Percentiles rank a stretch among this genome's conserved stretches.
Conservation (phyloP, 1,140 invertebrate genomes). For the Planococcus citri region DNA sequence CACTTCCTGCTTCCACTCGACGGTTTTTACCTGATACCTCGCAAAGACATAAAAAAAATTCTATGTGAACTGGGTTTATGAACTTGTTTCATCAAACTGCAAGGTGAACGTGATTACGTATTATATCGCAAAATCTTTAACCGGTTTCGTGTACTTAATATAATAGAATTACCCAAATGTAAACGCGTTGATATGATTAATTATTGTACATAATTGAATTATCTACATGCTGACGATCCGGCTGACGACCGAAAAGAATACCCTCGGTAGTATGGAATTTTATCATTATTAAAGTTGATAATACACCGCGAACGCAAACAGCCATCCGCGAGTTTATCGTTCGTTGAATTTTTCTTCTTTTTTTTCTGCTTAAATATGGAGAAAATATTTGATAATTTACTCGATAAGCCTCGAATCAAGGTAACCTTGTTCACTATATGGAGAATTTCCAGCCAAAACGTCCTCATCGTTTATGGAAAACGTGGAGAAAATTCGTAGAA, state of each 20-base stretch:
- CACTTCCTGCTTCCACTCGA: background rate
- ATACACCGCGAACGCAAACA: too few relatives aligned
- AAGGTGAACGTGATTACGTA: background rate
- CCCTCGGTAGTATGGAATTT: background rate
- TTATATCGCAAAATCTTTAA: background rate
- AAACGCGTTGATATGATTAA: background rate
- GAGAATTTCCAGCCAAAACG: background rate
- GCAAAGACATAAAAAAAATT: background rate
- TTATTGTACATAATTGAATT: background rate
- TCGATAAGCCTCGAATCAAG: background rate
- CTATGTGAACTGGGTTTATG: background rate
- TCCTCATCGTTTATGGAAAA: background rate
- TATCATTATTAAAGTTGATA: background rate
- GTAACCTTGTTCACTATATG: background rate
- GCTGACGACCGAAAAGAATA: background rate
- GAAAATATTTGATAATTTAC: too few relatives aligned
- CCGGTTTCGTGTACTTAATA: background rate
- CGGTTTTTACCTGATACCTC: background rate
- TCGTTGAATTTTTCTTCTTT: too few relatives aligned
- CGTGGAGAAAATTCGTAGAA: conserved; percentile 2
- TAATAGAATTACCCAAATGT: background rate
- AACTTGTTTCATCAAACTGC: background rate
- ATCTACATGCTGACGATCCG: background rate
- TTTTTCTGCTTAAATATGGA: too few relatives aligned
- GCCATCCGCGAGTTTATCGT: too few relatives aligned